Percentiles rank a stretch among this genome's conserved stretches.
These are phyloP conservation scores for Eretmochelys imbricata DNA, from an alignment of 2,113 vertebrate species.

Conservation along the genomic window DNA sequence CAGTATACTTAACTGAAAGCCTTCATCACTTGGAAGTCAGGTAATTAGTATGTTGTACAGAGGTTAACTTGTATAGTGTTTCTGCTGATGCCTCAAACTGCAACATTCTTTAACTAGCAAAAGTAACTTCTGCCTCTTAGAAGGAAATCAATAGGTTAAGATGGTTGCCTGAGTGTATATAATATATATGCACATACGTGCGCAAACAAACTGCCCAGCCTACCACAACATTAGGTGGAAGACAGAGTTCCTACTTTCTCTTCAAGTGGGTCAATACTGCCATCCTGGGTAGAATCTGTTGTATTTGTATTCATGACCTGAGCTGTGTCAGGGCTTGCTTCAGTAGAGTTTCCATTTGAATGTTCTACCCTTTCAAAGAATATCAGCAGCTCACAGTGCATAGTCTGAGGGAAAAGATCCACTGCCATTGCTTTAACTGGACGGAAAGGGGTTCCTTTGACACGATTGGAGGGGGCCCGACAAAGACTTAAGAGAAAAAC, in stretches of 20 bases:
- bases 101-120: background rate
- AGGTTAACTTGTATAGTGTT: conserved; percentile 35
- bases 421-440: conserved; percentile 89
- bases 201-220: fast-evolving
- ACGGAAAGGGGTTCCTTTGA: conserved; percentile 89
- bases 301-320: background rate
- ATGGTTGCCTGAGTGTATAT: fast-evolving
- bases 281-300: fast-evolving
- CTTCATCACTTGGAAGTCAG: background rate
- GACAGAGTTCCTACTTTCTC: background rate
- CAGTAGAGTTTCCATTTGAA: background rate
- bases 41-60: background rate
- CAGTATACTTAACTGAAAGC: background rate
- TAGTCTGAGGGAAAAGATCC: conserved; percentile 96
- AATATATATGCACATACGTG: fast-evolving
- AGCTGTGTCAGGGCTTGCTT: fast-evolving
- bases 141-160: fast-evolving
- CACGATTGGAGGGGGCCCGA: conserved; percentile 93
- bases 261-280: fast-evolving
- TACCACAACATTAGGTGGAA: background rate
- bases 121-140: background rate
- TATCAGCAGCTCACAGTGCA: conserved; percentile 92
- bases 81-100: background rate
- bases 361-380: conserved; percentile 89
- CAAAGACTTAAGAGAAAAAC: conserved; percentile 80